Evolutionary conservation across 2,888 invertebrate species (phyloP).

Genomic region (Pyrochroa serraticornis): DNA sequence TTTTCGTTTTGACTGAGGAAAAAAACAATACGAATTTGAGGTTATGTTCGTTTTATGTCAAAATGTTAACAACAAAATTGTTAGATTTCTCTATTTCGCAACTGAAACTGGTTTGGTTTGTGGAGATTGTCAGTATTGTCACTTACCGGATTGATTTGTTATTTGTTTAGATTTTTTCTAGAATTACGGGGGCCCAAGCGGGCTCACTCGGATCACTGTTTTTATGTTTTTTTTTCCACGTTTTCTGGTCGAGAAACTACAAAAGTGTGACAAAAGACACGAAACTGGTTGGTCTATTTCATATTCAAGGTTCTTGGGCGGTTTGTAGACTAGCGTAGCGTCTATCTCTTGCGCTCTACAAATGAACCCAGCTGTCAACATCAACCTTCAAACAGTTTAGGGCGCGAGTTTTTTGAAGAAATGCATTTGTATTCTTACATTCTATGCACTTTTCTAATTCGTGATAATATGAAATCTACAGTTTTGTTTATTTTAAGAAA

Average conservation of each 20-base stretch:
- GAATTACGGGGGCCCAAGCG: slow-evolving; percentile 8
- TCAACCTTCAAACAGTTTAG: too few species aligned
- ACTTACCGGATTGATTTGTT: slow-evolving; percentile 12
- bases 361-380: too few species aligned
- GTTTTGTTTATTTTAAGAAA: too few species aligned
- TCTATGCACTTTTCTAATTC: too few species aligned
- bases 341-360: too few species aligned
- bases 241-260: background rate
- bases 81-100: slow-evolving; percentile 19
- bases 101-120: slow-evolving; percentile 1
- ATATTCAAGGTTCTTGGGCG: slow-evolving; percentile 17
- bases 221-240: background rate
- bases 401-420: too few species aligned
- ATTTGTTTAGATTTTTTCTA: background rate
- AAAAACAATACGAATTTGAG: slow-evolving; percentile 10
- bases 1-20: slow-evolving; percentile 45
- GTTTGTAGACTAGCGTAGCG: background rate
- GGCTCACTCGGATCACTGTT: background rate
- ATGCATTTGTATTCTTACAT: too few species aligned
- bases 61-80: background rate
- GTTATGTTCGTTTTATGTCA: slow-evolving; percentile 18
- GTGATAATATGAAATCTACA: too few species aligned
- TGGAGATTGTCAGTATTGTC: background rate
- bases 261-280: slow-evolving; percentile 6
- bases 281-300: slow-evolving; percentile 10